These are phyloP conservation scores for Sphenopsis melanotis DNA, from an alignment of 2,797 vertebrate species.

Conservation along the genomic window DNA sequence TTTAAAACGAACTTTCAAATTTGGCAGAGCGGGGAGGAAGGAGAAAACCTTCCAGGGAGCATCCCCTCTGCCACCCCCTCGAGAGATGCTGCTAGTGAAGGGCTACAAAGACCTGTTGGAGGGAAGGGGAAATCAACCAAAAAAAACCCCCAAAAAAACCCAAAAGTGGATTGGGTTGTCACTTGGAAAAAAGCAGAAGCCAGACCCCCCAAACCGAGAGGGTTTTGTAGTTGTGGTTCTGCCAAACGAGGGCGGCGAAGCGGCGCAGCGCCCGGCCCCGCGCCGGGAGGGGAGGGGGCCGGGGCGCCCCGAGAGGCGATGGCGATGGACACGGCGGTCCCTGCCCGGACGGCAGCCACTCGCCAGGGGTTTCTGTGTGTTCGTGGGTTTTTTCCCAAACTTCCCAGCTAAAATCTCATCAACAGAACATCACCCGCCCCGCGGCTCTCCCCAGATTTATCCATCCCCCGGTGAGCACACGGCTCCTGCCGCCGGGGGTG, in stretches of 20 bases:
- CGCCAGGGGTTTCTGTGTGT: fast-evolving
- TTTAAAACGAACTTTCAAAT: background rate
- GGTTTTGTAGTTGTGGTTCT: background rate
- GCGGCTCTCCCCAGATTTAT: background rate
- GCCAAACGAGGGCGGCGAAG: background rate
- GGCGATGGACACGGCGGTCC: fast-evolving
- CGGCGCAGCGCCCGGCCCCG: background rate
- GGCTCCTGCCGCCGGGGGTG: background rate
- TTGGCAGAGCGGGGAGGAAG: background rate
- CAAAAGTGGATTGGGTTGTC: background rate
- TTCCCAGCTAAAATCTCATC: background rate
- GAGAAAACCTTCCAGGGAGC: no score
- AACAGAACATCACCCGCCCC: background rate
- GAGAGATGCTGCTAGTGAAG: background rate
- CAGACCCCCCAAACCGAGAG: fast-evolving
- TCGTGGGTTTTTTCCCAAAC: background rate
- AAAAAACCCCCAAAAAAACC: background rate
- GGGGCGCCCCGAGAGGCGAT: background rate
- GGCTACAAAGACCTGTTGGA: background rate
- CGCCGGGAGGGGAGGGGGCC: background rate
- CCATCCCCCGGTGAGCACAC: background rate
- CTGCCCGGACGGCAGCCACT: fast-evolving
- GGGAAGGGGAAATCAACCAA: fast-evolving
- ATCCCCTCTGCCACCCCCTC: background rate
- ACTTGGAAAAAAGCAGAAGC: background rate